These are phyloP conservation scores for Lucilia sericata DNA, from an alignment of 1,140 invertebrate species.

Conservation along the genomic window DNA sequence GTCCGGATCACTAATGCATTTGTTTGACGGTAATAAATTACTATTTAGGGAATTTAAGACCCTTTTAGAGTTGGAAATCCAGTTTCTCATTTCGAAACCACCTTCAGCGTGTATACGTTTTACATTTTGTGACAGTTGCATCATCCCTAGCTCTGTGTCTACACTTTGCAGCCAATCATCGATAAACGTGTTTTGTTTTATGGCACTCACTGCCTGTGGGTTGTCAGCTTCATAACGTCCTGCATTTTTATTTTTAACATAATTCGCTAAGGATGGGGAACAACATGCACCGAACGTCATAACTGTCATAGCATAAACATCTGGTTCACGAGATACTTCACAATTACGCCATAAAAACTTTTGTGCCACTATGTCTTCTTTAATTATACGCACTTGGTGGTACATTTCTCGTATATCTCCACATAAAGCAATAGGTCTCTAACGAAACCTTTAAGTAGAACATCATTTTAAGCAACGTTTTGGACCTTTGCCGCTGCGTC, in stretches of 20 bases:
- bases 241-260: constrained; percentile 58
- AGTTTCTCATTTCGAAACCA: constrained; percentile 24
- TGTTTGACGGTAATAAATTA: neutral
- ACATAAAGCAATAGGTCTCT: constrained; percentile 23
- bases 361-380: neutral
- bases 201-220: constrained; percentile 21
- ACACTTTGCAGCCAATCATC: constrained; percentile 29
- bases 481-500: constrained; percentile 21
- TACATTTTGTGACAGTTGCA: neutral
- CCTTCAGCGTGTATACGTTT: neutral
- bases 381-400: constrained; percentile 9
- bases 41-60: neutral
- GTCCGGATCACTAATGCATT: constrained; percentile 30
- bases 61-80: constrained; percentile 14
- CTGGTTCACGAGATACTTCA: constrained; percentile 16
- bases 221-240: constrained; percentile 48
- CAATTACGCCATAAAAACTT: constrained; percentile 43
- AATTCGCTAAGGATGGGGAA: constrained; percentile 56
- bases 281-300: constrained; percentile 62
- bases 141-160: neutral
- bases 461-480: neutral
- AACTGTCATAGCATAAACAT: constrained; percentile 57
- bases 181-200: constrained; percentile 21
- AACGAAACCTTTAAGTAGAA: constrained; percentile 46
- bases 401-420: constrained; percentile 38